Evolutionary conservation across 2,888 invertebrate species (phyloP).

Genomic region (Cheilosia pagana): DNA sequence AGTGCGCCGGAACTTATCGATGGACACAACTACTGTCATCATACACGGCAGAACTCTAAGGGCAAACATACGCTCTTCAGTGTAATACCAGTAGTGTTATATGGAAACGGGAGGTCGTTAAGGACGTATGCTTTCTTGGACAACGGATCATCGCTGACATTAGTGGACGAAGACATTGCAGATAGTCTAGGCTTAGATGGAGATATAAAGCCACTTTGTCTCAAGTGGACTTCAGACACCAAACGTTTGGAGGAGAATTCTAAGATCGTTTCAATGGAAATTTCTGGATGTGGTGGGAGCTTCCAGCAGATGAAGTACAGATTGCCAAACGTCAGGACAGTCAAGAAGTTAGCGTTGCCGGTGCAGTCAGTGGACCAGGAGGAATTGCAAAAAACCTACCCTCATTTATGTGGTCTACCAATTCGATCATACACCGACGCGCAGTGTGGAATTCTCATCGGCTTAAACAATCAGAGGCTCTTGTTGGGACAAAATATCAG

Average conservation of each 20-base stretch:
- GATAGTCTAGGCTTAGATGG: not conserved
- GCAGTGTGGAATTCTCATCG: not conserved
- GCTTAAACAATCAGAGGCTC: not conserved
- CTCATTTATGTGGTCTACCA: not conserved
- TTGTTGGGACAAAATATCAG: not conserved
- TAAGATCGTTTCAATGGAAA: not conserved
- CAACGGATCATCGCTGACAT: slow-evolving; percentile 2
- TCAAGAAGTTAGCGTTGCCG: slow-evolving; percentile 1
- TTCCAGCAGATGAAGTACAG: not conserved
- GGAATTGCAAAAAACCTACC: not conserved
- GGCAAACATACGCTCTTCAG: not conserved
- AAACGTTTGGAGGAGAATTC: not conserved
- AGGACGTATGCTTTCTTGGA: slow-evolving; percentile 18
- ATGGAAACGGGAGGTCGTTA: not conserved
- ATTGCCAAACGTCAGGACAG: not conserved
- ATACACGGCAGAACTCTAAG: not conserved
- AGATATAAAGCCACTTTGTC: not conserved
- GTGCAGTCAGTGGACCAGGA: slow-evolving; percentile 1
- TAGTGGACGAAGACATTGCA: not conserved
- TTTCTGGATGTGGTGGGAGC: not conserved
- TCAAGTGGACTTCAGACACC: slow-evolving; percentile 18
- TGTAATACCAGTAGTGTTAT: not conserved
- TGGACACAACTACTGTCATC: not conserved
- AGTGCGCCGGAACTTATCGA: not conserved
- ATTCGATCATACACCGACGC: not conserved